Base-by-base conservation (phyloP, 1,140 invertebrate species). In the Himalopsyche phryganea region DNA sequence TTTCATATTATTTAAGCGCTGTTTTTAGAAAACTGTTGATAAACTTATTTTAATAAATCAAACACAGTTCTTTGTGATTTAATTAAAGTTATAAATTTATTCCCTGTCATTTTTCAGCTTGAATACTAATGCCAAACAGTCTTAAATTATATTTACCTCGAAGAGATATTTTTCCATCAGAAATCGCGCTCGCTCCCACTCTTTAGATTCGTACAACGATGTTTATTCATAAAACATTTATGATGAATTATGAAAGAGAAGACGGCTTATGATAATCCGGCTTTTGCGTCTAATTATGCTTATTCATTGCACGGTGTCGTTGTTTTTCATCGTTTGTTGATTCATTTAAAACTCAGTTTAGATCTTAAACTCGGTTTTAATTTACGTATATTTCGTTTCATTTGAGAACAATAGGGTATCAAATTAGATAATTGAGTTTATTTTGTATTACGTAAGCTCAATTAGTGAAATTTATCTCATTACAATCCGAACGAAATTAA, bases 31-130 rank as follows among this genome's bases (percentile, higher is more conserved):
- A 41, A 14, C n/a, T 41, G 17, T 41, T 41, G 11, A 41, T 41
- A 41, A 41, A 17, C 40, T 41, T 14, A 41, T 14, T 41, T 41
- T 5, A 41, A 41, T 14, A 14, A 41, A 14, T 17, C 13, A 41
- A 41, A 14, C n/a, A 11, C 17, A 20, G 28, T 46, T 44, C 19
- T 44, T 52, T 28, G 35, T 50, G 48, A 58, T 58, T 58, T 50
- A 48, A 58, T 58, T 58, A 58, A 58, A 58, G 48, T 58, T 58
- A 17, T 17, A 58, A 51, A 51, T 58, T 58, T 58, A 58, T 58
- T 58, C 56, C 0, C 48, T 58, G 56, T 45, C 56, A 58, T 48
- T 50, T 28, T 58, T 50, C 18, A 28, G 19, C 28, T 41, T 58
- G 56, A 58, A 58, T 58, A 45, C 56, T 58, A 58, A 58, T 51